Base-by-base conservation (phyloP, 2,113 vertebrate genomes). In the Oncorhynchus tshawytscha region DNA sequence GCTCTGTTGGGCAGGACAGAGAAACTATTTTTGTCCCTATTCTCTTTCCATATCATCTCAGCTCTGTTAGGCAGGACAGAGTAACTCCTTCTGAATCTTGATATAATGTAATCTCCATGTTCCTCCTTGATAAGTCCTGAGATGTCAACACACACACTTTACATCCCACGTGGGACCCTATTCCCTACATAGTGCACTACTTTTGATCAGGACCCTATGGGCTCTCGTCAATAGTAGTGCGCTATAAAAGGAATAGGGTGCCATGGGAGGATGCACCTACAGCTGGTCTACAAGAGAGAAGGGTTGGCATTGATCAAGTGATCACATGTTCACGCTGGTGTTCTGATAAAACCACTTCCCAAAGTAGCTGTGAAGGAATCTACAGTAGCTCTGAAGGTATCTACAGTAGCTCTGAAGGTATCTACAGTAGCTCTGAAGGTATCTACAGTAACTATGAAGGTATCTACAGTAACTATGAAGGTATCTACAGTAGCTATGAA, bases 281-380 rank as follows among this genome's bases (percentile, higher is more conserved):
- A 80, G 82, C 77, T 71, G 71, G 82, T 73, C 75, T 73, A 76
- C 4, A n/a, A 34, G 66, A 67, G 5, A 74, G 70, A 81, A 78
- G 31, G 73, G 75, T 83, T 68, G 68, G 81, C 75, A 54, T 54
- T 54, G 16, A 76, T 81, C 74, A 3, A 80, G 71, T 22, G 18
- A 84, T 70, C 54, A 75, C 75, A 73, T 76, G 67, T 81, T 75
- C 66, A 5, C 72, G 64, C 76, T 81, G 76, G 71, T 75, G 73
- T 81, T 81, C 72, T 85, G 65, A 72, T 78, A 49, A 66, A 18
- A 75, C 68, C 67, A 69, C 75, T 77, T 22, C 65, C 24, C 12
- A 16, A 15, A 27, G 24, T 29, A 29, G 2, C 65, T 45, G 0
- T 45, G 8, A 39, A 39, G 39, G 39, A 77, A 83, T 83, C 66